Percentiles rank a stretch among this genome's conserved stretches.
These are phyloP conservation scores for Sciurus vulgaris DNA, from an alignment of 2,797 vertebrate species.

Conservation along the genomic window DNA sequence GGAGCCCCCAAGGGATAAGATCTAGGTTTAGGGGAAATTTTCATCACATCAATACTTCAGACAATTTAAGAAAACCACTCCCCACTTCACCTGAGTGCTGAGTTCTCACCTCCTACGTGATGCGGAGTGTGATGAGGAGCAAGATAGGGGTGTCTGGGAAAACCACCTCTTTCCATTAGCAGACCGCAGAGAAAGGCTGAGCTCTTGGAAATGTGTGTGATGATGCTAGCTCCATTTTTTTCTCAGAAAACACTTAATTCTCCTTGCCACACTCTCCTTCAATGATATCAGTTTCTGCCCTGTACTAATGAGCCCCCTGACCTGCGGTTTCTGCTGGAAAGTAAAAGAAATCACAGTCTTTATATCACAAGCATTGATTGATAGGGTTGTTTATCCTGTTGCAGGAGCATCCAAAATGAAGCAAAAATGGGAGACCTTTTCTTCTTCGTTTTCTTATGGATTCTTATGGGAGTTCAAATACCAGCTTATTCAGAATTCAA, in stretches of 20 bases:
- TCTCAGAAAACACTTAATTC: constrained; percentile 50
- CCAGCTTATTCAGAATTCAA: constrained; percentile 46
- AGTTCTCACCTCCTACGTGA: neutral
- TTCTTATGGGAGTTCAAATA: constrained; percentile 46
- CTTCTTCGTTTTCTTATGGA: neutral
- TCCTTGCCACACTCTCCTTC: neutral
- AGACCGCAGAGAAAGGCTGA: neutral
- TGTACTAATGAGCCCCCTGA: constrained; percentile 34
- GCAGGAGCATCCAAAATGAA: neutral
- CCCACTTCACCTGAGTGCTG: neutral
- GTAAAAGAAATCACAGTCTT: constrained; percentile 1
- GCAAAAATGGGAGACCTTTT: neutral
- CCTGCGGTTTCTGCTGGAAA: neutral
- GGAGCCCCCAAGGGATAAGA: accelerated
- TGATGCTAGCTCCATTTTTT: neutral
- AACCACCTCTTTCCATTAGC: neutral
- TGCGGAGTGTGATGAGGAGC: neutral
- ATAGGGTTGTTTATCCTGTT: constrained; percentile 15
- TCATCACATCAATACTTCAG: neutral
- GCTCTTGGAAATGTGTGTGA: neutral
- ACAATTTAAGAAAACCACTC: neutral
- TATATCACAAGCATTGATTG: neutral
- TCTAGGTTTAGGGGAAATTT: neutral
- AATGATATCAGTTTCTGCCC: neutral
- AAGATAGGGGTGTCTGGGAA: constrained; percentile 27